Percentiles rank a stretch among this genome's conserved stretches.
These are phyloP conservation scores for Phylloscopus whistleri DNA, from an alignment of 2,113 vertebrate species.

Conservation along the genomic window DNA sequence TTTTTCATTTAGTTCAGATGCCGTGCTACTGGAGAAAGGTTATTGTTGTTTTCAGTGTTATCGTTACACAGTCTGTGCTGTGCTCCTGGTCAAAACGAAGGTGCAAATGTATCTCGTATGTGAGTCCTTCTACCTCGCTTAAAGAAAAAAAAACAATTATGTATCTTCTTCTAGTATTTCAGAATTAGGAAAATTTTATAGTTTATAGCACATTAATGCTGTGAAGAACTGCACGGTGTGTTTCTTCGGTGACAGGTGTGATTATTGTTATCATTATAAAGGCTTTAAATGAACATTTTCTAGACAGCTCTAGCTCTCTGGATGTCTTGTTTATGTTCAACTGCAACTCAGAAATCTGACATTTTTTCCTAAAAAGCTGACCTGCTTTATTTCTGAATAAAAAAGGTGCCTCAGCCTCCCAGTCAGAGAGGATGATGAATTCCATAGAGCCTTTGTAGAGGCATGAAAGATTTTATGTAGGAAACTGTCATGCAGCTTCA, in stretches of 20 bases:
- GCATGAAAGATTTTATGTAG: not conserved
- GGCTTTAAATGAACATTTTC: not conserved
- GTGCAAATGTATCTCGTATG: accelerated
- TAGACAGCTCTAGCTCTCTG: not conserved
- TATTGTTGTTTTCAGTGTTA: not conserved
- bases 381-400: not conserved
- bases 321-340: not conserved
- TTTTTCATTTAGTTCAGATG: not conserved
- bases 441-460: not conserved
- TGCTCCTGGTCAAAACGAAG: not conserved
- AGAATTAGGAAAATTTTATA: not conserved
- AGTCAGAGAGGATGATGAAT: not conserved
- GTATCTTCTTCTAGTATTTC: not conserved
- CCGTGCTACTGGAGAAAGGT: not conserved
- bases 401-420: not conserved
- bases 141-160: not conserved
- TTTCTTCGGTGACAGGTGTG: not conserved
- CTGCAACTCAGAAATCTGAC: not conserved
- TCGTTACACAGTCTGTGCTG: accelerated
- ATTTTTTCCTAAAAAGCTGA: not conserved
- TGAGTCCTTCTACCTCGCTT: not conserved
- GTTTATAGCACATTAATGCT: not conserved
- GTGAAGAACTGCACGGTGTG: not conserved
- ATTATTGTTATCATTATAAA: not conserved
- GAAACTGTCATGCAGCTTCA: not conserved